Percentiles rank a stretch among this genome's conserved stretches.
Conservation (phyloP, 2,113 vertebrate genomes). For the Nipponia nippon region DNA sequence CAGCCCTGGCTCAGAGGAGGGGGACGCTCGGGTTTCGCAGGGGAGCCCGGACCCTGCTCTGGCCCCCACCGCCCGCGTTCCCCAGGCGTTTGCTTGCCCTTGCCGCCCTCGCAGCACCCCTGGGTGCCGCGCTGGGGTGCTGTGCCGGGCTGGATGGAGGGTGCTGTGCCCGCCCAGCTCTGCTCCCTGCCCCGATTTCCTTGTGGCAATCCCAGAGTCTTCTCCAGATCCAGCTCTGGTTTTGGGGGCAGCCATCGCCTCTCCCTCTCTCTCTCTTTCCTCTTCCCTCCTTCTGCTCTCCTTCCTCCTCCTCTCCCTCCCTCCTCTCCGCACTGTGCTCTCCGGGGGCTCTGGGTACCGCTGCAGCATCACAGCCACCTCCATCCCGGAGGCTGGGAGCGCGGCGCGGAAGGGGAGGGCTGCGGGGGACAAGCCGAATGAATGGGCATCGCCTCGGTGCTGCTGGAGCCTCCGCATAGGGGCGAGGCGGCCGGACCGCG, state of each 20-base stretch:
- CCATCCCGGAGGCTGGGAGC: constrained; percentile 56
- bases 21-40: neutral
- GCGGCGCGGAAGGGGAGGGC: constrained; percentile 62
- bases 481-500: constrained; percentile 33
- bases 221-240: constrained; percentile 67
- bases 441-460: constrained; percentile 68
- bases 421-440: constrained; percentile 63
- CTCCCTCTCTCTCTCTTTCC: constrained; percentile 19
- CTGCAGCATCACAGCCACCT: constrained; percentile 67
- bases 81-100: neutral
- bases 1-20: neutral
- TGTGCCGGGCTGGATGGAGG: neutral
- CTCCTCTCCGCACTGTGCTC: constrained; percentile 60
- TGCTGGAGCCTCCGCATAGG: constrained; percentile 57
- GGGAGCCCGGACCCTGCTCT: neutral
- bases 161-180: neutral
- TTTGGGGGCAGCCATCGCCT: constrained; percentile 63
- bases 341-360: constrained; percentile 66
- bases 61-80: neutral
- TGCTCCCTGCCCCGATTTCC: constrained; percentile 43
- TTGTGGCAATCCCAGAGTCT: constrained; percentile 58
- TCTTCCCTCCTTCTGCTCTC: constrained; percentile 60
- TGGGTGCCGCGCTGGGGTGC: neutral
- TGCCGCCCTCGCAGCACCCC: neutral
- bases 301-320: constrained; percentile 60